phyloP scores from a whole-genome alignment of 1,140 invertebrate species.

The Rhynchophorus ferrugineus region DNA sequence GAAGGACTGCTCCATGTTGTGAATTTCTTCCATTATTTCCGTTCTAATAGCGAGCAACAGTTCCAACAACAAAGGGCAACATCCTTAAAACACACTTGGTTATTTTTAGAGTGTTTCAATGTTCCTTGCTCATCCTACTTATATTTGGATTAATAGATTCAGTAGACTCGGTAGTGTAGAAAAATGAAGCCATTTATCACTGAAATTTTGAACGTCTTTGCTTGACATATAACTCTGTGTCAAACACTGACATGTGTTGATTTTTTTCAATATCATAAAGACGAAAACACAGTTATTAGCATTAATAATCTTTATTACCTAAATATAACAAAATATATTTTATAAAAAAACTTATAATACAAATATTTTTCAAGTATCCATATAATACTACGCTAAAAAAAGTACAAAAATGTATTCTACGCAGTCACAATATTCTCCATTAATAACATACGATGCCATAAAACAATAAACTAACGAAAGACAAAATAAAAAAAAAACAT shows the following conservation, averaged over 20 bases:
- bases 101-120: not conserved
- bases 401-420: not conserved
- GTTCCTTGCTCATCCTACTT: conserved; percentile 3
- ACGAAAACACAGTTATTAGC: no score
- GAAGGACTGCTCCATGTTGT: conserved; percentile 31
- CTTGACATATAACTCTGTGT: no score
- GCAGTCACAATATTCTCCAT: conserved; percentile 15
- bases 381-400: no score
- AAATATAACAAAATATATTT: no score
- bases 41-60: conserved; percentile 9
- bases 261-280: no score
- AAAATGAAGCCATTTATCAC: conserved; percentile 15
- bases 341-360: no score
- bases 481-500: not conserved
- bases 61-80: conserved; percentile 16
- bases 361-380: no score
- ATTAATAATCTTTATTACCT: no score
- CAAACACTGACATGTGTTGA: no score
- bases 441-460: conserved; percentile 2
- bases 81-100: conserved; percentile 21
- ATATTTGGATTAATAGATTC: conserved; percentile 8
- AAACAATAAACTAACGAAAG: not conserved
- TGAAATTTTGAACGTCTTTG: conserved; percentile 17
- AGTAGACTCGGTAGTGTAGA: conserved; percentile 7
- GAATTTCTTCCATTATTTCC: conserved; percentile 25